Evolutionary conservation across 1,140 invertebrate species (phyloP).

Genomic region (Asobara japonica): DNA sequence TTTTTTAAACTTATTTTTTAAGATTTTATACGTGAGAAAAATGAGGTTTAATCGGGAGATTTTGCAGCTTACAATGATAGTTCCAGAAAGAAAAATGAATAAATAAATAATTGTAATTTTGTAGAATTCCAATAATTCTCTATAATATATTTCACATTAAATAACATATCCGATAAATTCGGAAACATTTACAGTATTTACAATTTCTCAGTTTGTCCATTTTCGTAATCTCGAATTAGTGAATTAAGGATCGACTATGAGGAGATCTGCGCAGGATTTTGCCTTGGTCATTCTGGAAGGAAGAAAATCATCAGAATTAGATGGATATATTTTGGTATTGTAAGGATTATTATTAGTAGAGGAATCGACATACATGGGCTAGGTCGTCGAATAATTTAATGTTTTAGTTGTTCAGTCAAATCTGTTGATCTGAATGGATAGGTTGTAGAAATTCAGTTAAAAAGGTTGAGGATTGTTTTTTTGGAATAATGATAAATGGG

Average conservation of each 20-base stretch:
- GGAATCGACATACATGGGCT: too few species aligned
- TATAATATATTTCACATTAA: slow-evolving; percentile 36
- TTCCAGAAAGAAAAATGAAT: not conserved
- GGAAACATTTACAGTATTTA: slow-evolving; percentile 62
- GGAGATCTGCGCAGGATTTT: slow-evolving; percentile 67
- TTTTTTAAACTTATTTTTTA: slow-evolving; percentile 29
- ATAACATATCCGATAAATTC: slow-evolving; percentile 40
- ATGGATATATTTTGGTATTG: not conserved
- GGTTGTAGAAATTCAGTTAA: too few species aligned
- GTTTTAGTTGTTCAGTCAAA: too few species aligned
- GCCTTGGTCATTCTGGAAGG: slow-evolving; percentile 62
- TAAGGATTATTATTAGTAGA: too few species aligned
- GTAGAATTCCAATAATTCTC: slow-evolving; percentile 41
- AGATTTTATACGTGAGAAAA: slow-evolving; percentile 28
- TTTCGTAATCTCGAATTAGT: slow-evolving; percentile 33
- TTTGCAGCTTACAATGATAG: slow-evolving; percentile 15
- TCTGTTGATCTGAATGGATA: too few species aligned
- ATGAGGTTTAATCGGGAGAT: not conserved
- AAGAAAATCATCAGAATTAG: slow-evolving; percentile 22
- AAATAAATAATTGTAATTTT: slow-evolving; percentile 32
- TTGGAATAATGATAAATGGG: too few species aligned
- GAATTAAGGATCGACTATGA: slow-evolving; percentile 49
- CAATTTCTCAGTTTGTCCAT: slow-evolving; percentile 37
- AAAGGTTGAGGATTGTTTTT: too few species aligned
- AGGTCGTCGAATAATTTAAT: too few species aligned